phyloP scores from a whole-genome alignment of 2,888 invertebrate genomes.

The Endomychus coccineus region DNA sequence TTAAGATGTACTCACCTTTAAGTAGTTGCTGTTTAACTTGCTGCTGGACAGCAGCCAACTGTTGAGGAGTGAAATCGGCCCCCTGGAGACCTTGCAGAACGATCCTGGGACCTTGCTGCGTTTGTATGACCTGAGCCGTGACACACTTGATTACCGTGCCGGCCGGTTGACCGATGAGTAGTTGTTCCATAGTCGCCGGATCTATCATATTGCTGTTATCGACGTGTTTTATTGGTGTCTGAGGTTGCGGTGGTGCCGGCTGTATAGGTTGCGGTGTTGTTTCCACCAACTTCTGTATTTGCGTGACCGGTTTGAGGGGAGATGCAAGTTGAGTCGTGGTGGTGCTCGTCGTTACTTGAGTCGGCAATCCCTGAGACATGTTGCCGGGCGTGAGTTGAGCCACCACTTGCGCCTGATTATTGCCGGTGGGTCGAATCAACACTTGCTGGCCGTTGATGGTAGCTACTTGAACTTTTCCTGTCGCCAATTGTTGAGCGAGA shows the following conservation, averaged over 20 bases:
- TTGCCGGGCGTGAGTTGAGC: constrained; percentile 54
- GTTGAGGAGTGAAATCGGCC: constrained; percentile 73
- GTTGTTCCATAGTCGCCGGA: constrained; percentile 57
- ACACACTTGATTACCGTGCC: constrained; percentile 83
- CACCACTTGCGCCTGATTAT: constrained; percentile 71
- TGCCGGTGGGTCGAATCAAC: constrained; percentile 68
- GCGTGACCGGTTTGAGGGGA: constrained; percentile 11
- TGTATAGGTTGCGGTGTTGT: constrained; percentile 20
- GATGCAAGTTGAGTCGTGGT: constrained; percentile 25
- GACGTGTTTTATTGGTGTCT: constrained; percentile 27
- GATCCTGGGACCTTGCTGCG: constrained; percentile 76
- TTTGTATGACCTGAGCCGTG: constrained; percentile 80
- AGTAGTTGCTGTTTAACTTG: constrained; percentile 84
- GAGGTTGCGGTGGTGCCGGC: constrained; percentile 11
- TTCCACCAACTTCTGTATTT: constrained; percentile 16
- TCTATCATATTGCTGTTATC: constrained; percentile 29
- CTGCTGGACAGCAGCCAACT: constrained; percentile 74
- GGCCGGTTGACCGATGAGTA: constrained; percentile 72
- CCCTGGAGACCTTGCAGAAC: constrained; percentile 79
- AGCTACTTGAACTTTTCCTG: constrained; percentile 76
- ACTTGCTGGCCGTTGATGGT: constrained; percentile 83
- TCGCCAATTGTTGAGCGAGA: constrained; percentile 72
- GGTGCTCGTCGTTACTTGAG: constrained; percentile 18
- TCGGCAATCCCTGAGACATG: constrained; percentile 24
- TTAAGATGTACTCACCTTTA: constrained; percentile 68